Evolutionary conservation across 2,888 invertebrate genomes (phyloP).

Genomic region (Eledone cirrhosa): DNA sequence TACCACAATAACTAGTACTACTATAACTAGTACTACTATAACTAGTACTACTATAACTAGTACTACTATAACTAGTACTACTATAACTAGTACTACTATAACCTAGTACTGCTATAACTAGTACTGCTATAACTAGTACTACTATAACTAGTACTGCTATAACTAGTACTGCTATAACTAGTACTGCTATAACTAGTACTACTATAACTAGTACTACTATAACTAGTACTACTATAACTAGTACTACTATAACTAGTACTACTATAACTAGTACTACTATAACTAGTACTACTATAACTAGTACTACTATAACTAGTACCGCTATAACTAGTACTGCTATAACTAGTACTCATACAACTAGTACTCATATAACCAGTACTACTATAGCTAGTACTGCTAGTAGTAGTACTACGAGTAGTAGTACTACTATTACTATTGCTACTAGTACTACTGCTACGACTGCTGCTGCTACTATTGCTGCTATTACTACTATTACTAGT

Average conservation of each 20-base stretch:
- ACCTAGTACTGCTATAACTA: constrained; percentile 14
- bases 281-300: constrained; percentile 7
- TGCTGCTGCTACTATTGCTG: constrained; percentile 31
- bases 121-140: constrained; percentile 24
- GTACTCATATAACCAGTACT: constrained; percentile 28
- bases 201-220: constrained; percentile 25
- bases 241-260: constrained; percentile 18
- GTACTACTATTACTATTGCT: constrained; percentile 28
- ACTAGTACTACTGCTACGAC: constrained; percentile 30
- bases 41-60: constrained; percentile 9
- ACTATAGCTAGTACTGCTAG: constrained; percentile 27
- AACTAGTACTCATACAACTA: constrained; percentile 23
- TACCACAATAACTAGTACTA: constrained; percentile 14
- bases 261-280: not conserved
- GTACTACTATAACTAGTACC: constrained; percentile 23
- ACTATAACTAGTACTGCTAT: constrained; percentile 19
- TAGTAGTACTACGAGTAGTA: constrained; percentile 27
- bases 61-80: constrained; percentile 23
- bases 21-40: constrained; percentile 17
- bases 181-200: constrained; percentile 2
- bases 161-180: constrained; percentile 7
- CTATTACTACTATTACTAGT: constrained; percentile 29
- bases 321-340: constrained; percentile 25
- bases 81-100: not conserved
- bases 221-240: constrained; percentile 28